These are phyloP conservation scores for Halocaridina rubra DNA, from an alignment of 2,888 invertebrate genomes.

Conservation along the genomic window DNA sequence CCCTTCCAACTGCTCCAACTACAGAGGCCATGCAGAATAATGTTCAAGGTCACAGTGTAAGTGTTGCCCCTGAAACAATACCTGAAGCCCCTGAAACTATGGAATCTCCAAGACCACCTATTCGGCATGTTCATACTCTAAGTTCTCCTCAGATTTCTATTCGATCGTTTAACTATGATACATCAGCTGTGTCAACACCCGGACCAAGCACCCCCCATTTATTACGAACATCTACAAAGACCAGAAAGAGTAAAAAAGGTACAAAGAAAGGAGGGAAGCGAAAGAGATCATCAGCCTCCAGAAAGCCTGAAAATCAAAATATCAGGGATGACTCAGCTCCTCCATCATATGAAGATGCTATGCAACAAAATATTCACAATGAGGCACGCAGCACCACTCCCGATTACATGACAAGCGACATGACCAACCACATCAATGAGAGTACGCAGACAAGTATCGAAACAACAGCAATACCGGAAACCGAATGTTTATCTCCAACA, in stretches of 20 bases:
- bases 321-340: slow-evolving; percentile 41
- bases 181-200: slow-evolving; percentile 31
- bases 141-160: slow-evolving; percentile 25
- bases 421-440: slow-evolving; percentile 33
- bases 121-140: background rate
- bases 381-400: background rate
- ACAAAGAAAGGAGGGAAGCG: slow-evolving; percentile 21
- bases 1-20: slow-evolving; percentile 26
- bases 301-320: background rate
- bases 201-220: slow-evolving; percentile 7
- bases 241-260: background rate
- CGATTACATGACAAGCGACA: background rate
- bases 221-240: background rate
- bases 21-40: slow-evolving; percentile 14
- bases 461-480: background rate
- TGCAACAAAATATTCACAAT: slow-evolving; percentile 33
- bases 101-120: slow-evolving; percentile 13
- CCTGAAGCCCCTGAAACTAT: slow-evolving; percentile 26
- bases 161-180: slow-evolving; percentile 26
- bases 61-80: slow-evolving; percentile 48
- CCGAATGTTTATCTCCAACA: slow-evolving; percentile 16
- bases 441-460: slow-evolving; percentile 45
- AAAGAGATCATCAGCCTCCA: slow-evolving; percentile 6
- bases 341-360: slow-evolving; percentile 48
- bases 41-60: slow-evolving; percentile 38